Evolutionary conservation across 1,140 invertebrate species (phyloP).

Genomic region (Polypedilum pembai): DNA sequence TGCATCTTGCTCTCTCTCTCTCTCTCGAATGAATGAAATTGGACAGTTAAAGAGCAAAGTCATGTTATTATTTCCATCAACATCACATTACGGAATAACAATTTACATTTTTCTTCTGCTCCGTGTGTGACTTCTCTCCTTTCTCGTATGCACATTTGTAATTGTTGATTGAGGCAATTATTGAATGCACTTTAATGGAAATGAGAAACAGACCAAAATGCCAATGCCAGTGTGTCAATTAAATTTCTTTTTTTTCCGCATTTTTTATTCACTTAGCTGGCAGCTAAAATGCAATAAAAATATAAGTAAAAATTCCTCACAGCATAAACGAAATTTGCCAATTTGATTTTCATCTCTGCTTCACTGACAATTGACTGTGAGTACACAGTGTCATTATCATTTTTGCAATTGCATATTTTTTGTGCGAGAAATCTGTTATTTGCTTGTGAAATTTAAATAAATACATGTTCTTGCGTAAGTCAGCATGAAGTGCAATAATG

Average conservation of each 20-base stretch:
- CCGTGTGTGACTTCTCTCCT: neutral
- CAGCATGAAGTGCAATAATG: neutral
- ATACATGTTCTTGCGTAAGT: neutral
- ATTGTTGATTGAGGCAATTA: conserved; percentile 18
- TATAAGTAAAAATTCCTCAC: too few species aligned
- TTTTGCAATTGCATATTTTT: neutral
- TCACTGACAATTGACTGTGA: neutral
- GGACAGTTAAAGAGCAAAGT: conserved; percentile 16
- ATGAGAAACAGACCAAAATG: conserved; percentile 16
- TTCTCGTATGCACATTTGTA: neutral
- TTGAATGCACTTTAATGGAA: conserved; percentile 17
- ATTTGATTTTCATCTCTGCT: neutral
- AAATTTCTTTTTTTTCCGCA: conserved; percentile 12
- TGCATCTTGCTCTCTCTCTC: neutral
- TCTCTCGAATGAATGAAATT: neutral
- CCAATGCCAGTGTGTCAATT: conserved; percentile 14
- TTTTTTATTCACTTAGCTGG: conserved; percentile 17
- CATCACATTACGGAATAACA: conserved; percentile 11
- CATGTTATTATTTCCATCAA: conserved; percentile 13
- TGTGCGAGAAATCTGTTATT: conserved; percentile 4
- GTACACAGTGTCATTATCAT: neutral
- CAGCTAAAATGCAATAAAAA: neutral
- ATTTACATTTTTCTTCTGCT: neutral
- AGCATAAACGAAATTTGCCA: neutral
- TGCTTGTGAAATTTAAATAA: conserved; percentile 19